These are phyloP conservation scores for Amphiprion ocellaris DNA, from an alignment of 2,113 vertebrate species.

Conservation along the genomic window DNA sequence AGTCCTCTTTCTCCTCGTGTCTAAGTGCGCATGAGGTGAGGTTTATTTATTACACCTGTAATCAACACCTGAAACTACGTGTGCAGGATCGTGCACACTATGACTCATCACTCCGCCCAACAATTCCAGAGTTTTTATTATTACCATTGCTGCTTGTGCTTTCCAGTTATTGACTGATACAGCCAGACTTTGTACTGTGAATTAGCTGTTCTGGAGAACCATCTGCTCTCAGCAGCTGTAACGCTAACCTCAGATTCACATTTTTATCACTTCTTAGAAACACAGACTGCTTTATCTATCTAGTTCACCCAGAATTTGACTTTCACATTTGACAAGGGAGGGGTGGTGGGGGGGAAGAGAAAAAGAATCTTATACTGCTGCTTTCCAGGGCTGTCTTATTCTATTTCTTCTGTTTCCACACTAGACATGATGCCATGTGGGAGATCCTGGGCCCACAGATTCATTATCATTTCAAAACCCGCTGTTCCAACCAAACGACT, in stretches of 20 bases:
- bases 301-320: slow-evolving; percentile 45
- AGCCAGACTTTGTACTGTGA: slow-evolving; percentile 23
- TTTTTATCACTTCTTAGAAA: slow-evolving; percentile 39
- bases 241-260: slow-evolving; percentile 34
- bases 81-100: not conserved
- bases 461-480: slow-evolving; percentile 83
- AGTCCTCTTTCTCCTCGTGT: not conserved
- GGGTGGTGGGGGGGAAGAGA: not conserved
- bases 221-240: not conserved
- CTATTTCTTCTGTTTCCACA: slow-evolving; percentile 65
- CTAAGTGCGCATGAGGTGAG: not conserved
- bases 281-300: slow-evolving; percentile 30
- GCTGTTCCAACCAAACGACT: slow-evolving; percentile 69
- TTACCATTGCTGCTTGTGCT: not conserved
- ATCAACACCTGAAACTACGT: slow-evolving; percentile 18
- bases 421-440: slow-evolving; percentile 62
- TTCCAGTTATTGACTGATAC: slow-evolving; percentile 1
- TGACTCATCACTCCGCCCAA: slow-evolving; percentile 8
- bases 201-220: not conserved
- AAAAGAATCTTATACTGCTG: slow-evolving; percentile 20
- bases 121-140: not conserved
- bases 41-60: slow-evolving; percentile 39
- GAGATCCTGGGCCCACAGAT: slow-evolving; percentile 68
- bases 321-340: slow-evolving; percentile 50
- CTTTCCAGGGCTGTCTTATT: slow-evolving; percentile 66